These are phyloP conservation scores for Xylocampa areola DNA, from an alignment of 2,888 invertebrate species.

Conservation along the genomic window DNA sequence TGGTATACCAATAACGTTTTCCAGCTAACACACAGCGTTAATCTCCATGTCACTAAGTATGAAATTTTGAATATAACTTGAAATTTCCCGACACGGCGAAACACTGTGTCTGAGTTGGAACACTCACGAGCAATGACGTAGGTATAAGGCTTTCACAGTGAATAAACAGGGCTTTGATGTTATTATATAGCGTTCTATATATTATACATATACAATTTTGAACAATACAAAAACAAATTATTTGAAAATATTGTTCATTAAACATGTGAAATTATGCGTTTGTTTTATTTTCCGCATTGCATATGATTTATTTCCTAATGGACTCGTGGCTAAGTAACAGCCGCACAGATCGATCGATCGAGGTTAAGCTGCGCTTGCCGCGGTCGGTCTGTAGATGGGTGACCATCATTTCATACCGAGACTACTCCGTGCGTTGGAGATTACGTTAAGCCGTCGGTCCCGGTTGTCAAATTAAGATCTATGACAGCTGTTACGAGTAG, in stretches of 20 bases:
- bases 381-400: no score
- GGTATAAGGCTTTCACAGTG: constrained; percentile 84
- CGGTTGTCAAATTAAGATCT: no score
- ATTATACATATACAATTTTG: constrained; percentile 87
- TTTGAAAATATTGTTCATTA: constrained; percentile 88
- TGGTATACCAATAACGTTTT: constrained; percentile 59
- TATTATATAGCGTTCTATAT: constrained; percentile 86
- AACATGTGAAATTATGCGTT: constrained; percentile 79
- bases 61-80: constrained; percentile 24
- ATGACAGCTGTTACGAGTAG: no score
- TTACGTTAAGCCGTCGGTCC: no score
- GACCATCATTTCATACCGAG: no score
- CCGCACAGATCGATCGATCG: no score
- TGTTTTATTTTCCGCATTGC: constrained; percentile 68
- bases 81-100: constrained; percentile 25
- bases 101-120: constrained; percentile 63
- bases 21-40: constrained; percentile 53
- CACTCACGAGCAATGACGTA: constrained; percentile 68
- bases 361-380: no score
- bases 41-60: constrained; percentile 14
- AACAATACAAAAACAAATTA: constrained; percentile 84
- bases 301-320: neutral
- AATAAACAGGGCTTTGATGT: constrained; percentile 88
- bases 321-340: no score
- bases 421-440: no score